A percentile compares a stretch with the other conserved stretches of the same genome.
Evolutionary conservation across 2,797 vertebrate genomes (phyloP).

Genomic region (Hirundo rustica): DNA sequence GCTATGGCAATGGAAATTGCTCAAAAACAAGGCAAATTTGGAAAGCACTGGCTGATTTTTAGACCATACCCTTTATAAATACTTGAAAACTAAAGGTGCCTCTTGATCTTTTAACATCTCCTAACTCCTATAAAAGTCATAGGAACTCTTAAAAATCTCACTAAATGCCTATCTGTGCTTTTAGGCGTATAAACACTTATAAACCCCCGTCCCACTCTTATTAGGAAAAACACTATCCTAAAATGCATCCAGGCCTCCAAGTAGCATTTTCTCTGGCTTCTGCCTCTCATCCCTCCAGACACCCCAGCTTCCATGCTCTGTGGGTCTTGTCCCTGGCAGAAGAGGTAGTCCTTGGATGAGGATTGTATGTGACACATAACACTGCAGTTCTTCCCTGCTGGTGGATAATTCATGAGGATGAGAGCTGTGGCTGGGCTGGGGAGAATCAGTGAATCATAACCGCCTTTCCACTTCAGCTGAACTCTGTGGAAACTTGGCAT

Average conservation of each 20-base stretch:
- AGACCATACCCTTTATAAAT: background rate
- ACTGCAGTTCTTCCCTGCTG: background rate
- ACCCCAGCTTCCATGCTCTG: background rate
- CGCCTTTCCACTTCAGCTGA: background rate
- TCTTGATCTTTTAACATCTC: background rate
- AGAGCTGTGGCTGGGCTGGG: background rate
- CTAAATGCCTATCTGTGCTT: background rate
- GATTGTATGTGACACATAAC: background rate
- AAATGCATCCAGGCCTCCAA: background rate
- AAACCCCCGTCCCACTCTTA: background rate
- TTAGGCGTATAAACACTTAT: background rate
- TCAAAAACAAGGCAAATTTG: background rate
- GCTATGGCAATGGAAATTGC: background rate
- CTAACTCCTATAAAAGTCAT: background rate
- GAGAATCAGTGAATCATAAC: slow-evolving; percentile 15
- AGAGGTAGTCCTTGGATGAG: background rate
- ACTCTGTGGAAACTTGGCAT: slow-evolving; percentile 33
- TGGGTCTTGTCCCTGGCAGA: background rate
- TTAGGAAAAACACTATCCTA: background rate
- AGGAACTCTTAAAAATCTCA: background rate
- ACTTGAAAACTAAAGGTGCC: background rate
- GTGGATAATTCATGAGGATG: background rate
- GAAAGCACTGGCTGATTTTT: background rate
- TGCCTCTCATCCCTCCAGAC: background rate
- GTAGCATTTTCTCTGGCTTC: background rate